These are phyloP conservation scores for Cheilosia grossa DNA, from an alignment of 2,888 invertebrate species.

Conservation along the genomic window DNA sequence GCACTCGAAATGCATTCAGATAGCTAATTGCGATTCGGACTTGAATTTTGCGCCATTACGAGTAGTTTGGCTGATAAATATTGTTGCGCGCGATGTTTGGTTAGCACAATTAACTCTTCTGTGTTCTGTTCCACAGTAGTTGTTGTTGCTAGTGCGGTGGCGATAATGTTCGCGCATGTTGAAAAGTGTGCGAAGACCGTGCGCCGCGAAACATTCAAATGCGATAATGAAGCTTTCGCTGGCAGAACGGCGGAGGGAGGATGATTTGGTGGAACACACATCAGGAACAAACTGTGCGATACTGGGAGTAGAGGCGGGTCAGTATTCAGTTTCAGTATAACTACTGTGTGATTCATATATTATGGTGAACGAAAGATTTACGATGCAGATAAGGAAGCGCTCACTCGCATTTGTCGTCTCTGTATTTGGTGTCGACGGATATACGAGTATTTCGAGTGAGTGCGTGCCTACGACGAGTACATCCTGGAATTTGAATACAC, in stretches of 20 bases:
- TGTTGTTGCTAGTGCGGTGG: conserved; percentile 16
- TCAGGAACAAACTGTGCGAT: background rate
- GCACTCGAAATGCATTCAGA: conserved; percentile 64
- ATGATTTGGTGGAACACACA: conserved; percentile 2
- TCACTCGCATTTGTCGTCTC: conserved; percentile 45
- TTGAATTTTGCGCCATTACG: conserved; percentile 54
- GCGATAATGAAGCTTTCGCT: conserved; percentile 15
- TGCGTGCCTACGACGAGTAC: conserved; percentile 24
- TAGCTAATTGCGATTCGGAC: conserved; percentile 69
- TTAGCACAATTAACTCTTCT: conserved; percentile 68
- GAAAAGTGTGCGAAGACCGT: background rate
- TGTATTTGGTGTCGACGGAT: conserved; percentile 40
- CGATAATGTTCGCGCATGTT: background rate
- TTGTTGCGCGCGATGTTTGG: conserved; percentile 28
- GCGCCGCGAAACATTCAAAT: conserved; percentile 4
- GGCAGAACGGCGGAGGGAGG: background rate
- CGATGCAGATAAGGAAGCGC: conserved; percentile 62
- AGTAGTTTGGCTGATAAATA: conserved; percentile 51
- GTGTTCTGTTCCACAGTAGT: conserved; percentile 50
- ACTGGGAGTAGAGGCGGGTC: conserved; percentile 51
- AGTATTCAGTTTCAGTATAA: conserved; percentile 25
- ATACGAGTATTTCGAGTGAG: background rate
- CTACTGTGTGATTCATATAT: conserved; percentile 64
- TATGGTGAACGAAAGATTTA: conserved; percentile 42
- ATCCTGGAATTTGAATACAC: conserved; percentile 37